phyloP scores from a whole-genome alignment of 2,113 vertebrate species.

The Anas platyrhynchos region DNA sequence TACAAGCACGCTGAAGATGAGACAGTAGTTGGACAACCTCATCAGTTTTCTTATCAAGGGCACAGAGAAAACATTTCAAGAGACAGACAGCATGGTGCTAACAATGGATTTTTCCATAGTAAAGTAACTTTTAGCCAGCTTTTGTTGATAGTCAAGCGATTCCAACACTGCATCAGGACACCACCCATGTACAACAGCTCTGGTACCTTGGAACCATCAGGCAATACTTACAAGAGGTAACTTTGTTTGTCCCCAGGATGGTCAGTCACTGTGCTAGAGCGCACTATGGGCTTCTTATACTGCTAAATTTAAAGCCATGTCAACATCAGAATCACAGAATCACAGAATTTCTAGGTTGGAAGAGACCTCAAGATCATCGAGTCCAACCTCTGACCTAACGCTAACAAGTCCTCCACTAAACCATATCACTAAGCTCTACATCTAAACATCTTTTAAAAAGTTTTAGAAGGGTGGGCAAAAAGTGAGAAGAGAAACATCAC shows the following conservation, averaged over 20 bases:
- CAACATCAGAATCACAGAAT: neutral
- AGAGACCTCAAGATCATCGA: no score
- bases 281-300: neutral
- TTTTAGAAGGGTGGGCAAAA: no score
- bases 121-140: neutral
- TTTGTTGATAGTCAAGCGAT: neutral
- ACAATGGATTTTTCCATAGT: neutral
- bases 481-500: no score
- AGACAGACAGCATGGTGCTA: neutral
- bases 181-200: neutral
- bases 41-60: neutral
- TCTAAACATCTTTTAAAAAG: no score
- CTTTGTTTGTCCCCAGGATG: neutral
- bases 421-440: no score
- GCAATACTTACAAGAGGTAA: neutral
- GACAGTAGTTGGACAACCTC: neutral
- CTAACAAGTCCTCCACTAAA: no score
- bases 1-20: neutral
- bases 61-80: neutral
- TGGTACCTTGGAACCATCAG: neutral
- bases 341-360: no score
- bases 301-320: neutral
- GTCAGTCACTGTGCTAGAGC: neutral
- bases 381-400: no score
- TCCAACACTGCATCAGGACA: neutral